Evolutionary conservation across 1,140 invertebrate species (phyloP).

Genomic region (Microplitis demolitor): DNA sequence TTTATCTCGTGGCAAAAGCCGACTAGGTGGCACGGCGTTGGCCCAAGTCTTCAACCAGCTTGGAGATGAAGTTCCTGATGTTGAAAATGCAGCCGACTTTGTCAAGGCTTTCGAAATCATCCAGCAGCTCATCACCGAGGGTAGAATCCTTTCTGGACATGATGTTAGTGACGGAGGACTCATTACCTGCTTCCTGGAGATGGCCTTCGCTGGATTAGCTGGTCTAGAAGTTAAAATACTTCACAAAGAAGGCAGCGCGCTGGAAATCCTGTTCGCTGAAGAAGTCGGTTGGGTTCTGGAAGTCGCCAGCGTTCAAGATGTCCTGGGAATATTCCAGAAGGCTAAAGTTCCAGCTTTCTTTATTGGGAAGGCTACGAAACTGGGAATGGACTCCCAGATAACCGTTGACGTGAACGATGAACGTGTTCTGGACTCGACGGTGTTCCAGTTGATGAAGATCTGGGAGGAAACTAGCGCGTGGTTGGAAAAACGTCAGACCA

Average conservation of each 20-base stretch:
- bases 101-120: conserved; percentile 79
- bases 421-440: conserved; percentile 67
- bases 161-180: conserved; percentile 97
- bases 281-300: conserved; percentile 94
- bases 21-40: conserved; percentile 89
- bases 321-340: conserved; percentile 66
- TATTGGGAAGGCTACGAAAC: conserved; percentile 73
- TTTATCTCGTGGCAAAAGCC: conserved; percentile 67
- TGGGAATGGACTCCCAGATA: conserved; percentile 71
- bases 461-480: conserved; percentile 97
- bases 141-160: conserved; percentile 84
- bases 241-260: conserved; percentile 62
- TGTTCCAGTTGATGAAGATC: conserved; percentile 73
- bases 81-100: conserved; percentile 73
- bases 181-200: conserved; percentile 88
- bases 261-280: conserved; percentile 85
- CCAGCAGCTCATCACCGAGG: conserved; percentile 79
- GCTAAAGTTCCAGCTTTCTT: conserved; percentile 69
- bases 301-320: conserved; percentile 59
- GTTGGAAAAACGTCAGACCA: conserved; percentile 84
- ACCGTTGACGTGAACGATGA: conserved; percentile 67
- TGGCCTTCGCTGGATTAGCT: conserved; percentile 91
- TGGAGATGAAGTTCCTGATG: conserved; percentile 80
- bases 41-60: conserved; percentile 90
- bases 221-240: conserved; percentile 74